Evolutionary conservation across 1,140 invertebrate species (phyloP), one percentile per base, ranked within the genome.

Genomic region (Octopus bimaculoides): DNA sequence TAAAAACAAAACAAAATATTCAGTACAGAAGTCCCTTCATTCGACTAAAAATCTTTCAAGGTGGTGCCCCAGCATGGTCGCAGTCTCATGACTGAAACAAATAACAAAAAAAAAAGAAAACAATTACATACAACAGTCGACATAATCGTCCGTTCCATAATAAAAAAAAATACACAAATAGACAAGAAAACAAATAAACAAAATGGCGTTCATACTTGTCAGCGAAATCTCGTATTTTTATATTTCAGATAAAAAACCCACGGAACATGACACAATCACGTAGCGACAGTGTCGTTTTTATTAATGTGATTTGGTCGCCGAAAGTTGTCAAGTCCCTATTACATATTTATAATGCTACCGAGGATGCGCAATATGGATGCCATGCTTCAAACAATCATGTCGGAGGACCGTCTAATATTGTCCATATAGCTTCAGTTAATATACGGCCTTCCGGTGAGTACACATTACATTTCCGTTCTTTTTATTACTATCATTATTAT

Each of bases 321-420:
- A 71, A 71, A 71, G 66, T 71, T 71, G 66, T 71, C 7, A 71
- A 71, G 26, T 71, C 66, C 14, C 14, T 71, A 20, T 71, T 71
- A 20, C 66, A 71, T 17, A 71, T 71, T n/a, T 41, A 41, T 41
- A 71, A 71, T 17, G 66, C 66, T n/a, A 71, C 66, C 17, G 66
- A 71, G 26, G 26, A 71, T 71, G 66, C 66, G 14, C 66, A 71
- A 14, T 71, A 71, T 20, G 26, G 66, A 14, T 71, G 66, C 14
- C 66, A 71, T 17, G 66, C 66, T 12, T 14, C 66, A 71, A 71
- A 71, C 14, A n/a, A n/a, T 6, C 66, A 71, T 17, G 66, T 71
- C 17, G 66, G 66, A 71, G 66, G 66, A 71, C 66, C 66, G 17
- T 71, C 66, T 17, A 71, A 71, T n/a, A 71, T 71, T 17, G 66